Conservation (phyloP, 2,888 invertebrate genomes). For the Zootermopsis nevadensis region DNA sequence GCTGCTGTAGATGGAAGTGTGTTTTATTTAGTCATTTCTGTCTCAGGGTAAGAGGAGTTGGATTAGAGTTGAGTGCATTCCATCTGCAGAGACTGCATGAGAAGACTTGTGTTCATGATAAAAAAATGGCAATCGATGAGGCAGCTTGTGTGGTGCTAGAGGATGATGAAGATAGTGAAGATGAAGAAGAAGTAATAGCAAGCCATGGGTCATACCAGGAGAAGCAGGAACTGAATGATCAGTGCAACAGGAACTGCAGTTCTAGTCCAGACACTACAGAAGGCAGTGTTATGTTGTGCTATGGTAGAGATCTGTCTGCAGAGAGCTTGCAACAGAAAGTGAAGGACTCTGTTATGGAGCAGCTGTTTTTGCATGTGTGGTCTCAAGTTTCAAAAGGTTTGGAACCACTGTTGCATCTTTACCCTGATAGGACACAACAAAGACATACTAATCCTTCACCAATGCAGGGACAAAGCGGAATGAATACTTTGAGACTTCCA, state of each 20-base stretch:
- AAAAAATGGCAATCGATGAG: background rate
- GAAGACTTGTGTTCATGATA: background rate
- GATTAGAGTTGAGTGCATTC: background rate
- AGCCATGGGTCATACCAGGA: slow-evolving; percentile 29
- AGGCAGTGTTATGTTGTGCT: background rate
- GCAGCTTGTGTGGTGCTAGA: background rate
- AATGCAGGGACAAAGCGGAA: background rate
- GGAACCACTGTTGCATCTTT: background rate
- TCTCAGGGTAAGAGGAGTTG: slow-evolving; percentile 4
- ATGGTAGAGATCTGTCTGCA: too few species aligned
- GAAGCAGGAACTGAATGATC: background rate
- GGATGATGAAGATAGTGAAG: background rate
- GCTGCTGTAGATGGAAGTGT: too few species aligned
- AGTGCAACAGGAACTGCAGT: background rate
- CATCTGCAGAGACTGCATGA: background rate
- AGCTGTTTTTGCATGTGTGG: slow-evolving; percentile 37
- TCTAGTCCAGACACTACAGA: background rate
- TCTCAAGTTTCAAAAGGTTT: slow-evolving; percentile 32
- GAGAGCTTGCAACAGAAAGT: slow-evolving; percentile 30
- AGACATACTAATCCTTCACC: background rate
- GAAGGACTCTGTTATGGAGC: slow-evolving; percentile 33
- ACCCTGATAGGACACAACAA: background rate
- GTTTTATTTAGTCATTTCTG: background rate
- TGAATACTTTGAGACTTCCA: background rate
- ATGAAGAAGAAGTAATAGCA: slow-evolving; percentile 30